These are phyloP conservation scores for Hanleya hanleyi DNA, from an alignment of 2,888 invertebrate species.

Conservation along the genomic window DNA sequence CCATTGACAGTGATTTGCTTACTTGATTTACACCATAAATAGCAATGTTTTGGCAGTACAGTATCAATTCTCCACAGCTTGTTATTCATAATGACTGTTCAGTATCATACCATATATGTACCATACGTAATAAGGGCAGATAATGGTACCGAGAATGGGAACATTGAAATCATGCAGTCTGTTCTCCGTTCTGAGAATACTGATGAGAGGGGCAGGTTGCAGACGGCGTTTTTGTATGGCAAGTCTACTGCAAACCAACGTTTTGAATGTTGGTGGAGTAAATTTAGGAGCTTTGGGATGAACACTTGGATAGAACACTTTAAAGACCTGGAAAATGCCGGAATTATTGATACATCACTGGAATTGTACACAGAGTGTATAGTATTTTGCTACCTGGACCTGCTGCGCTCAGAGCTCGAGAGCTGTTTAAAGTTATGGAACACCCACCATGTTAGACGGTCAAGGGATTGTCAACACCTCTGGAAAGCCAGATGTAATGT, in stretches of 20 bases:
- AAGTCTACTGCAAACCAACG: too few relatives aligned
- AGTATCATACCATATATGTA: too few relatives aligned
- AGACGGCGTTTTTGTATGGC: neutral
- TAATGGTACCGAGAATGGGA: constrained; percentile 12
- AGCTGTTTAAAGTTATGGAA: neutral
- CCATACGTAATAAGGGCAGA: constrained; percentile 6
- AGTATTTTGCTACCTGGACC: neutral
- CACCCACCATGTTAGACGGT: neutral
- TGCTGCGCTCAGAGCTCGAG: neutral
- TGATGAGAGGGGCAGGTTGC: neutral
- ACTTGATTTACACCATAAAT: too few relatives aligned
- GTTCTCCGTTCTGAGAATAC: neutral
- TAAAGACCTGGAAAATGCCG: neutral
- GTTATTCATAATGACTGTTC: too few relatives aligned
- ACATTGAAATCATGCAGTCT: too few relatives aligned
- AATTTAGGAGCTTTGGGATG: neutral
- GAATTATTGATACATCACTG: neutral
- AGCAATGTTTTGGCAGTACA: too few relatives aligned
- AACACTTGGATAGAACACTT: neutral
- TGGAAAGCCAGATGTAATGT: too few relatives aligned
- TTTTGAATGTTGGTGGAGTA: too few relatives aligned
- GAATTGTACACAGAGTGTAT: neutral
- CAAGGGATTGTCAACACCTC: neutral
- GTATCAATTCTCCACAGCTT: too few relatives aligned
- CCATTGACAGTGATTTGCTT: too few relatives aligned